phyloP scores from a whole-genome alignment of 2,797 vertebrate species.

The Enteromius anoplus region DNA sequence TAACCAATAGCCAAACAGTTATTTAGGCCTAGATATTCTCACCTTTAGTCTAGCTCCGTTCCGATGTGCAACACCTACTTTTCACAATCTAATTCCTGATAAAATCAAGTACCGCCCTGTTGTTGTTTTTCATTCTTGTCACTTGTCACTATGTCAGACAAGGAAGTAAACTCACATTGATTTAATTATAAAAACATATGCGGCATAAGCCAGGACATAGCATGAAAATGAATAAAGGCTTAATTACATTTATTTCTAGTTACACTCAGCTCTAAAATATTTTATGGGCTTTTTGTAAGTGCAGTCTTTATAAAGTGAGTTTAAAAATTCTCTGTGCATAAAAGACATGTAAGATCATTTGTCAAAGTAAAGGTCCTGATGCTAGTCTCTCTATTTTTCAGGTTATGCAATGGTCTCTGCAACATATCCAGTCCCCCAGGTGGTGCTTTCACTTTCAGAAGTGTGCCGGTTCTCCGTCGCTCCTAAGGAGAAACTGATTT shows the following conservation, averaged over 20 bases:
- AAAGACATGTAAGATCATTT: background rate
- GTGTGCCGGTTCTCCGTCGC: conserved; percentile 91
- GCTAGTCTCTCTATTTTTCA: conserved; percentile 63
- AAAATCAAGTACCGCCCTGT: background rate
- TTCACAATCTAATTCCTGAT: background rate
- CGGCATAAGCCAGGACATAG: background rate
- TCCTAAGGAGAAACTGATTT: conserved; percentile 98
- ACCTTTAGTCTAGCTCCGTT: conserved; percentile 18
- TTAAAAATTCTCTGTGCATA: background rate
- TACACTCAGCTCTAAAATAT: background rate
- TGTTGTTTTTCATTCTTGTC: background rate
- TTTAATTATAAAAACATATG: background rate
- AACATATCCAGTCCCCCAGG: conserved; percentile 93
- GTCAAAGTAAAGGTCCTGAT: conserved; percentile 15
- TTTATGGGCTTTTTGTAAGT: background rate
- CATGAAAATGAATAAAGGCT: background rate
- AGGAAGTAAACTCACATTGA: background rate
- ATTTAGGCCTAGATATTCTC: background rate
- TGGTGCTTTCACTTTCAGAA: conserved; percentile 94
- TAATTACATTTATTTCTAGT: background rate
- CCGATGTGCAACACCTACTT: conserved; percentile 2
- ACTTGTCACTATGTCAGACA: background rate
- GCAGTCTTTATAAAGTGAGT: background rate
- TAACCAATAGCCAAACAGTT: conserved; percentile 5
- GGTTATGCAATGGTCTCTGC: conserved; percentile 99